These are phyloP conservation scores for Leptopilina clavipes DNA, from an alignment of 1,140 invertebrate genomes.

Conservation along the genomic window DNA sequence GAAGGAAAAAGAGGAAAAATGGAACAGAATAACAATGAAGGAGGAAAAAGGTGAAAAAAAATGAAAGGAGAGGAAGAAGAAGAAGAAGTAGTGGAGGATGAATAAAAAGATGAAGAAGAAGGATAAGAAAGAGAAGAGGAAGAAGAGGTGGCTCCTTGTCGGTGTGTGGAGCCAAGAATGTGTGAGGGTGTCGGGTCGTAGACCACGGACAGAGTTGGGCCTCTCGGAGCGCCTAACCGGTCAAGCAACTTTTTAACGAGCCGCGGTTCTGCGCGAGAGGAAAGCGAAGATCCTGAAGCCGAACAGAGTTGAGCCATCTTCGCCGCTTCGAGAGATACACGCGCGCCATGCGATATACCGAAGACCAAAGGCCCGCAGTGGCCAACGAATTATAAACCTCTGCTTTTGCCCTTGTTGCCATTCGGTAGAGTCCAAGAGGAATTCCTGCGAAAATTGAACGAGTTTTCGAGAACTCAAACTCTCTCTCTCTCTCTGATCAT, in stretches of 20 bases:
- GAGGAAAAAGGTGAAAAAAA: slow-evolving; percentile 14
- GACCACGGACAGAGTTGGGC: slow-evolving; percentile 70
- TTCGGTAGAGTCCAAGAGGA: slow-evolving; percentile 23
- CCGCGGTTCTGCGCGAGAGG: slow-evolving; percentile 63
- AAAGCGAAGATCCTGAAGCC: slow-evolving; percentile 45
- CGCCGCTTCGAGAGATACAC: slow-evolving; percentile 49
- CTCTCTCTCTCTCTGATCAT: background rate
- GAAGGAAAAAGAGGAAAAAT: slow-evolving; percentile 37
- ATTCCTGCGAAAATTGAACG: slow-evolving; percentile 12
- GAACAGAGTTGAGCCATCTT: slow-evolving; percentile 45
- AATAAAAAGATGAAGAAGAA: slow-evolving; percentile 15
- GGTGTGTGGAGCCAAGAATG: slow-evolving; percentile 54
- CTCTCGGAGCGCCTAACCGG: slow-evolving; percentile 71
- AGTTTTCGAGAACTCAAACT: background rate
- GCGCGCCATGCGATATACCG: slow-evolving; percentile 48
- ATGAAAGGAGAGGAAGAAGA: slow-evolving; percentile 14
- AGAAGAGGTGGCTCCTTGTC: slow-evolving; percentile 40
- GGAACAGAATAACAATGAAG: slow-evolving; percentile 34
- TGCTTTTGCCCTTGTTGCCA: slow-evolving; percentile 17
- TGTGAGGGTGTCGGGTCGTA: slow-evolving; percentile 73
- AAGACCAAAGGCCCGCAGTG: slow-evolving; percentile 38
- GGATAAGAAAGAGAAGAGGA: slow-evolving; percentile 23
- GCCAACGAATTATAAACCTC: slow-evolving; percentile 31
- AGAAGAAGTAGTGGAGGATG: slow-evolving; percentile 24
- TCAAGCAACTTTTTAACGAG: slow-evolving; percentile 76